These are phyloP conservation scores for Pelecanus crispus DNA, from an alignment of 2,113 vertebrate genomes.

Conservation along the genomic window DNA sequence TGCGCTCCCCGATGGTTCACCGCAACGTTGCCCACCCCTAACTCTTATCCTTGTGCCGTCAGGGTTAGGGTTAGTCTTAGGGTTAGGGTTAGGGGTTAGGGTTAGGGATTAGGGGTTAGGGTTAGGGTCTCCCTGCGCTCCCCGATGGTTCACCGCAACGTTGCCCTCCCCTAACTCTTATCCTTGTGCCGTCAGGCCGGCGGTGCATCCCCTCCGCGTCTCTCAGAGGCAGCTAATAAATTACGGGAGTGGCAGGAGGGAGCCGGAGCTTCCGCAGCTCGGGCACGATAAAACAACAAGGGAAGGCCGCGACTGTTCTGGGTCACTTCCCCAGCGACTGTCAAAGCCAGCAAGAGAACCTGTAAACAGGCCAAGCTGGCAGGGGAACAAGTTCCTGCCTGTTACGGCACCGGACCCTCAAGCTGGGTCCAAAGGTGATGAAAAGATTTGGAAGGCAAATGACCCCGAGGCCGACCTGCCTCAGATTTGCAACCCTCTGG, in stretches of 20 bases:
- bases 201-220: accelerated
- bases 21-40: no score
- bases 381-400: background rate
- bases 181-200: background rate
- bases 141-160: background rate
- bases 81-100: no score
- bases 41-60: no score
- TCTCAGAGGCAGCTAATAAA: background rate
- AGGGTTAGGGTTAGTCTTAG: no score
- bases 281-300: background rate
- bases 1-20: no score
- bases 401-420: background rate
- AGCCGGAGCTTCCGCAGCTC: background rate
- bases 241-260: background rate
- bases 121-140: no score
- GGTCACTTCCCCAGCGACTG: background rate
- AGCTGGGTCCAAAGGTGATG: background rate
- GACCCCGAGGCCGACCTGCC: accelerated
- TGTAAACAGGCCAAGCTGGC: background rate
- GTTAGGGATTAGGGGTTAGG: no score
- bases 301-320: background rate
- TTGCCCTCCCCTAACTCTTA: no score
- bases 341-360: background rate
- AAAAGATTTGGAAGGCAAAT: background rate
- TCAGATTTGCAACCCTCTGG: accelerated